Evolutionary conservation across 2,888 invertebrate genomes (phyloP).

Genomic region (Oxystoma pomonae): DNA sequence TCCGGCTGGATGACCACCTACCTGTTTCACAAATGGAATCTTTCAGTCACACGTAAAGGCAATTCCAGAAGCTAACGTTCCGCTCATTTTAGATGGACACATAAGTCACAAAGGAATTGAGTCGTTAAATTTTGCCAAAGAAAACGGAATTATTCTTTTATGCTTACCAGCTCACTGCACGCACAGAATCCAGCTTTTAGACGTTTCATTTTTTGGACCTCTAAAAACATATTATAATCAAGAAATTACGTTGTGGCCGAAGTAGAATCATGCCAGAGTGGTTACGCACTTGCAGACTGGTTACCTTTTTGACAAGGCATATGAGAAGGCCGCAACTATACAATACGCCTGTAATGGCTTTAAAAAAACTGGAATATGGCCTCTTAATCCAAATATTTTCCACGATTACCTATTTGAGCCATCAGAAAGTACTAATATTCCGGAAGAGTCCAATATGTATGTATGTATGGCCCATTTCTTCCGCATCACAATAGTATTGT

Average conservation of each 20-base stretch:
- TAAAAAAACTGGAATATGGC: slow-evolving; percentile 26
- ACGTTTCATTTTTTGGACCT: slow-evolving; percentile 35
- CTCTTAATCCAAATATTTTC: slow-evolving; percentile 25
- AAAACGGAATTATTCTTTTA: slow-evolving; percentile 36
- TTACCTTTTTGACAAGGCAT: slow-evolving; percentile 32
- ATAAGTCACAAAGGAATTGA: slow-evolving; percentile 30
- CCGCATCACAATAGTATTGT: too few species aligned
- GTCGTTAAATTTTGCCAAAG: slow-evolving; percentile 33
- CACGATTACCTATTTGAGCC: slow-evolving; percentile 31
- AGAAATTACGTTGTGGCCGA: slow-evolving; percentile 32
- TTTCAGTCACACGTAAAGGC: slow-evolving; percentile 18
- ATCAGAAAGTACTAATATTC: slow-evolving; percentile 30
- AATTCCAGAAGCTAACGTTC: slow-evolving; percentile 17
- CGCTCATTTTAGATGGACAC: slow-evolving; percentile 41
- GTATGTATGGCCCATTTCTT: too few species aligned
- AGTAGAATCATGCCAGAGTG: slow-evolving; percentile 32
- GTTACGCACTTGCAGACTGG: slow-evolving; percentile 32
- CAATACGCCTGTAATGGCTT: slow-evolving; percentile 30
- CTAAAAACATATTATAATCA: slow-evolving; percentile 34
- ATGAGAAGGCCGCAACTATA: slow-evolving; percentile 30
- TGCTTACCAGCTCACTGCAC: slow-evolving; percentile 41
- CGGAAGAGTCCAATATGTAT: too few species aligned
- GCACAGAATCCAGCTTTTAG: slow-evolving; percentile 37
- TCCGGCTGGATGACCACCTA: slow-evolving; percentile 34
- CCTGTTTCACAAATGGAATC: slow-evolving; percentile 23